Percentiles rank a stretch among this genome's conserved stretches.
Conservation (phyloP, 1,140 invertebrate species). For the Medauroidea extradentata region DNA sequence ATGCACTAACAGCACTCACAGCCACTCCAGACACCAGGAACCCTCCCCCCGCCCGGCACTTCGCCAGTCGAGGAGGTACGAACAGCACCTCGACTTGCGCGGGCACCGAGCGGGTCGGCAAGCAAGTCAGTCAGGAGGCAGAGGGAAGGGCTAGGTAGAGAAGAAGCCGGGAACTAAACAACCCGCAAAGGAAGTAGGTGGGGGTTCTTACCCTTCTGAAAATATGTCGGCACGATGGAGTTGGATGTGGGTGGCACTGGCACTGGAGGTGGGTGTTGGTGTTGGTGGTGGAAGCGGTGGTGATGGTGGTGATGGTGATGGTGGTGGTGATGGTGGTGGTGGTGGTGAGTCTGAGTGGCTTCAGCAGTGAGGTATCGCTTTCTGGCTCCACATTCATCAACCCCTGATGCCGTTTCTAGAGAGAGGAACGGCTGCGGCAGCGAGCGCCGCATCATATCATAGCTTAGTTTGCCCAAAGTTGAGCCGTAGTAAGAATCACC, state of each 20-base stretch:
- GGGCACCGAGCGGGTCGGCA: neutral
- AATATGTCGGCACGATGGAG: slow-evolving; percentile 33
- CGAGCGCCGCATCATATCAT: neutral
- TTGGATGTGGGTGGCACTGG: slow-evolving; percentile 49
- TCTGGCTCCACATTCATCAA: neutral
- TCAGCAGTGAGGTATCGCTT: slow-evolving; percentile 28
- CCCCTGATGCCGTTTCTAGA: neutral
- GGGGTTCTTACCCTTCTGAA: slow-evolving; percentile 19
- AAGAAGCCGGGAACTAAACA: neutral
- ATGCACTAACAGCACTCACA: too few relatives aligned
- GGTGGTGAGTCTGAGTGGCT: slow-evolving; percentile 36
- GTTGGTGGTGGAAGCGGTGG: slow-evolving; percentile 49
- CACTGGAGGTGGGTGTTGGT: slow-evolving; percentile 51
- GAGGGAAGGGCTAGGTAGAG: neutral
- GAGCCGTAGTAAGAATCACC: neutral
- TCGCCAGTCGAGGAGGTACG: too few relatives aligned
- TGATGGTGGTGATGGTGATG: slow-evolving; percentile 37
- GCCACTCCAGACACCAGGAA: too few relatives aligned
- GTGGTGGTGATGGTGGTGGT: slow-evolving; percentile 32
- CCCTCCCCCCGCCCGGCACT: too few relatives aligned
- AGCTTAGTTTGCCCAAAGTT: slow-evolving; percentile 1
- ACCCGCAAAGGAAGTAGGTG: neutral
- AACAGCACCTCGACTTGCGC: too few relatives aligned
- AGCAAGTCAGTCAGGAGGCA: neutral
- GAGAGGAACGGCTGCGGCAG: slow-evolving; percentile 3